Base-by-base conservation (phyloP, 1,140 invertebrate genomes). In the Anagrus nilaparvatae region DNA sequence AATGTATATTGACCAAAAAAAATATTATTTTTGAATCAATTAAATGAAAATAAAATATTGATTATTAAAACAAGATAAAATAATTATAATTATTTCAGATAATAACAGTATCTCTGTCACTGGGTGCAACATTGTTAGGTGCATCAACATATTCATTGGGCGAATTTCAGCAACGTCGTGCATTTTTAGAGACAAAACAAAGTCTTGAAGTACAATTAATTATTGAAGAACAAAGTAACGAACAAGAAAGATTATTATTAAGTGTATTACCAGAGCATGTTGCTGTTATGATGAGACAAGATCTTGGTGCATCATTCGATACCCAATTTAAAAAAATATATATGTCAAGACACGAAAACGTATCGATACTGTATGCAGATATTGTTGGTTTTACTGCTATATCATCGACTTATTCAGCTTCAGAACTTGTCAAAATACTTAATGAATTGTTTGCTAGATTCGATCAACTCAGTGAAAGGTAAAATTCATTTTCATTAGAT, bases 261-360 rank as follows among this genome's bases (percentile, higher is more conserved):
- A 95, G 91, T 4, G 91, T 97, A 1, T 67, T 97, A 30, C 92
- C 92, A 1, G 87, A 94, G 63, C 91, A 96, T 67, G 87, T 97
- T 31, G 92, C 91, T 1, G 85, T 91, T 14, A 88, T 89, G 65
- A 95, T 96, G 86, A 70, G 91, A 5, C 79, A 92, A 61, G 91
- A 96, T 61, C 69, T 94, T 43, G 91, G 88, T 10, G 79, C 82
- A 13, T 84, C 84, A 4, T 78, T 85, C 40, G 89, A 87, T 43
- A 80, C 78, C 4, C 91, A 94, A 61, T 97, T 97, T 62, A 92
- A 95, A 67, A 95, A 94, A 68, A 95, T 96, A 55, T 96, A 95
- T 60, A 94, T 97, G 91, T 91, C 86, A 44, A 73, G 92, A 13
- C 90, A 96, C 63, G 92, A 96, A 67, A 94, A 96, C 65, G 91